phyloP scores from a whole-genome alignment of 2,888 invertebrate species.

The Drosophila fulvimacula region DNA sequence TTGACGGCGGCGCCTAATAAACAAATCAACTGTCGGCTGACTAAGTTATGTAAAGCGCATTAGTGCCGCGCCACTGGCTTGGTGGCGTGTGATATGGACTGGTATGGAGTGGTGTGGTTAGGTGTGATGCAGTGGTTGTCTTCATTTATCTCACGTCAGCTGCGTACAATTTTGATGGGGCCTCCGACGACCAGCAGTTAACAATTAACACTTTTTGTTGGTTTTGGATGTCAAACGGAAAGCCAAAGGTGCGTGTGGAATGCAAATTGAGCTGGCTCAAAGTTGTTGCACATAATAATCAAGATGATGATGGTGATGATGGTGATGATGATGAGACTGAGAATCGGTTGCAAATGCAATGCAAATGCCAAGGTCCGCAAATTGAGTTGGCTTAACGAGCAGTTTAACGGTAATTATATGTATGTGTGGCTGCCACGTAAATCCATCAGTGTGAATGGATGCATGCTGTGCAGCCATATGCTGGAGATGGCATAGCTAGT shows the following conservation, averaged over 20 bases:
- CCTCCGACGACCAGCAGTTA: slow-evolving; percentile 12
- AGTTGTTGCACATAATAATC: neutral
- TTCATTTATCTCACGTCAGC: slow-evolving; percentile 68
- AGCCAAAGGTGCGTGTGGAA: slow-evolving; percentile 9
- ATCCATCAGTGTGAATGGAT: slow-evolving; percentile 6
- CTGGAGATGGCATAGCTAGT: neutral
- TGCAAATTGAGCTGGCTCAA: slow-evolving; percentile 32
- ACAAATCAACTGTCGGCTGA: slow-evolving; percentile 55
- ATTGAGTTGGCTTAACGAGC: slow-evolving; percentile 40
- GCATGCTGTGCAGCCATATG: slow-evolving; percentile 7
- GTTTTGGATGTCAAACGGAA: slow-evolving; percentile 25
- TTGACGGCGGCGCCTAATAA: slow-evolving; percentile 35
- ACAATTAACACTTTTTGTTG: slow-evolving; percentile 14
- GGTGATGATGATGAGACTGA: neutral
- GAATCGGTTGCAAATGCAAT: slow-evolving; percentile 10
- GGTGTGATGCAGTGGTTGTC: slow-evolving; percentile 11
- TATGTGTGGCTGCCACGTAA: slow-evolving; percentile 13
- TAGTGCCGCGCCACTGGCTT: slow-evolving; percentile 30
- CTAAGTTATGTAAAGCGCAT: slow-evolving; percentile 65
- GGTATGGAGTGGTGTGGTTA: slow-evolving; percentile 21
- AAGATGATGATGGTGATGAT: slow-evolving; percentile 6
- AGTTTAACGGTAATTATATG: slow-evolving; percentile 57
- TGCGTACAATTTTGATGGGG: slow-evolving; percentile 32
- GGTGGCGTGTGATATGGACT: neutral
- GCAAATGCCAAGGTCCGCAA: slow-evolving; percentile 27